Conservation (phyloP, 2,797 vertebrate species). For the Rousettus madagascariensis region DNA sequence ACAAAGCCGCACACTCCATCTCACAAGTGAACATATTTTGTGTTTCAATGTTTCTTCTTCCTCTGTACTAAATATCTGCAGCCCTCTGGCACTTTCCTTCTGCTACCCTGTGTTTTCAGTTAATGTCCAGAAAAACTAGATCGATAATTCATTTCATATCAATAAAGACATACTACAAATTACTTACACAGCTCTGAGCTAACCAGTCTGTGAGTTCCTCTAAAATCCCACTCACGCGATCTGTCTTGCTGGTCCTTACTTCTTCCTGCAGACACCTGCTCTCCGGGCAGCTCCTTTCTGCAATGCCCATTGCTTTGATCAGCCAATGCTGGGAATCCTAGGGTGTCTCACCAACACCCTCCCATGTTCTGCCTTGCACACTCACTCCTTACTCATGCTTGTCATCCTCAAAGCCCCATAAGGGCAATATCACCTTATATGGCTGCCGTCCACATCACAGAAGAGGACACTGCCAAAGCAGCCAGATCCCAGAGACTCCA, state of each 20-base stretch:
- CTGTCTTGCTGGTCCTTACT: accelerated
- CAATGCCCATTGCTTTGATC: accelerated
- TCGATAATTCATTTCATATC: not conserved
- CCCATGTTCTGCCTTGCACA: not conserved
- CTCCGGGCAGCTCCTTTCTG: no score
- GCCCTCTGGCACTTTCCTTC: not conserved
- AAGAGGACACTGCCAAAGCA: not conserved
- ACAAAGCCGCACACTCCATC: accelerated
- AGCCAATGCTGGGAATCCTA: not conserved
- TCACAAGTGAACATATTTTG: not conserved
- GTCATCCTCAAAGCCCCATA: not conserved
- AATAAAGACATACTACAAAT: not conserved
- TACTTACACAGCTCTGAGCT: not conserved
- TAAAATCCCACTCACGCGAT: not conserved
- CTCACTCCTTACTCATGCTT: accelerated
- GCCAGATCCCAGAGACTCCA: accelerated
- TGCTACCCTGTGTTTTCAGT: not conserved
- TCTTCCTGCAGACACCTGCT: not conserved
- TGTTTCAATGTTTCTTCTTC: not conserved
- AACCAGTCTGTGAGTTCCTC: not conserved
- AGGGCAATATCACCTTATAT: not conserved
- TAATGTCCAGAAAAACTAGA: not conserved
- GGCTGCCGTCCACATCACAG: not conserved
- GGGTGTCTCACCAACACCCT: not conserved
- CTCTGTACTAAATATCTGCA: not conserved